These are phyloP conservation scores for Schizopygopsis malacanthus DNA, from an alignment of 2,797 vertebrate genomes.

Conservation along the genomic window DNA sequence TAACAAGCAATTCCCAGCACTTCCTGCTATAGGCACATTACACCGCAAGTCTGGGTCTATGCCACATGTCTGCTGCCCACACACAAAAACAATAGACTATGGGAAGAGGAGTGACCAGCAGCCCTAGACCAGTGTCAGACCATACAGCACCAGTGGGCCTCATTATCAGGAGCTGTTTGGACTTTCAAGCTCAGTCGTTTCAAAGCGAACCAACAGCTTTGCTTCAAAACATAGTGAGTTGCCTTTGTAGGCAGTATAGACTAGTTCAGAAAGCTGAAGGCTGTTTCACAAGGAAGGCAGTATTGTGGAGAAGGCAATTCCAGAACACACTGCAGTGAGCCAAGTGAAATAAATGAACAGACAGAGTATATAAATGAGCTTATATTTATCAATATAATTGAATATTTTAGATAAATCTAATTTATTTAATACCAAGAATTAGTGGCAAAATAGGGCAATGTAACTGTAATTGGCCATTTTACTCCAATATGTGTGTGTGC, in stretches of 20 bases:
- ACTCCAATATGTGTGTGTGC: neutral
- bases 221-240: neutral
- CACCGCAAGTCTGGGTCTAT: slow-evolving; percentile 23
- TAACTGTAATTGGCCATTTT: neutral
- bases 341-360: neutral
- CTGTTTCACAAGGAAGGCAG: neutral
- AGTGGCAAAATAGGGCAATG: neutral
- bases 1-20: slow-evolving; percentile 37
- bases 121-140: slow-evolving; percentile 46
- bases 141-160: slow-evolving; percentile 26
- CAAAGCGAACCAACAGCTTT: neutral
- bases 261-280: neutral
- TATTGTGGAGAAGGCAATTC: neutral
- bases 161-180: neutral
- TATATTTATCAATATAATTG: neutral
- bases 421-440: neutral
- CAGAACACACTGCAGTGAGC: neutral
- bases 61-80: slow-evolving; percentile 60
- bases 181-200: neutral
- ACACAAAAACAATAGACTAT: slow-evolving; percentile 53
- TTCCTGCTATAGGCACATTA: slow-evolving; percentile 31
- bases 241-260: neutral
- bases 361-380: neutral
- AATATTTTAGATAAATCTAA: neutral
- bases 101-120: slow-evolving; percentile 53